Conservation (phyloP, 2,113 vertebrate species). For the Hucho hucho region DNA sequence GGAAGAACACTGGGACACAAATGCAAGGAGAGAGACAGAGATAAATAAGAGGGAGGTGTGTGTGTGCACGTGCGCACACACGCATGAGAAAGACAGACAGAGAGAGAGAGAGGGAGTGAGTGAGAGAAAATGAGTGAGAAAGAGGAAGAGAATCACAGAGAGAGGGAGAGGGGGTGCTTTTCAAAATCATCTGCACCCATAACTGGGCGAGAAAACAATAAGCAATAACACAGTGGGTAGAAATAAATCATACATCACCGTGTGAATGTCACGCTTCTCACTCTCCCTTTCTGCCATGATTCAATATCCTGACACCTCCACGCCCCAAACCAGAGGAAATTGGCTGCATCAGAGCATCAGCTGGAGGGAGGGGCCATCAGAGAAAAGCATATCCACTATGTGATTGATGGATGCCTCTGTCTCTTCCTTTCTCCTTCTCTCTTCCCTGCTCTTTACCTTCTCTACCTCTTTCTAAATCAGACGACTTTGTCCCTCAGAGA, state of each 20-base stretch:
- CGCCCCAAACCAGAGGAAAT: neutral
- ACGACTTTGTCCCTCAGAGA: too few relatives aligned
- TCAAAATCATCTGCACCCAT: conserved; percentile 2
- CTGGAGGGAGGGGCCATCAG: neutral
- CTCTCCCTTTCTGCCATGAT: conserved; percentile 48
- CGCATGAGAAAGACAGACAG: too few relatives aligned
- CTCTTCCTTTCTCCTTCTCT: too few relatives aligned
- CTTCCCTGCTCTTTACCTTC: neutral
- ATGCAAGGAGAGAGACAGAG: neutral
- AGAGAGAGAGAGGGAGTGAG: neutral
- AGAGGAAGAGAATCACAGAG: too few relatives aligned
- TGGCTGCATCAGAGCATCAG: neutral
- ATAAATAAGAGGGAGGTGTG: neutral
- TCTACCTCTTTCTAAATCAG: too few relatives aligned
- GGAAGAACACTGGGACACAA: conserved; percentile 8
- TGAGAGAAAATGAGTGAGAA: too few relatives aligned
- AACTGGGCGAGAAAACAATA: conserved; percentile 31
- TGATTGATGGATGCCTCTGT: too few relatives aligned
- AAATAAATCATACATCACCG: conserved; percentile 35
- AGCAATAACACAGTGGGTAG: conserved; percentile 12
- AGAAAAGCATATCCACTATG: neutral
- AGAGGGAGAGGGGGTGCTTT: too few relatives aligned
- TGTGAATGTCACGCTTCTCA: conserved; percentile 27
- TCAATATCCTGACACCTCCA: conserved; percentile 61
- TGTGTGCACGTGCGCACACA: neutral